Conservation (phyloP, 1,140 invertebrate species). For the Pollicipes pollicipes region DNA sequence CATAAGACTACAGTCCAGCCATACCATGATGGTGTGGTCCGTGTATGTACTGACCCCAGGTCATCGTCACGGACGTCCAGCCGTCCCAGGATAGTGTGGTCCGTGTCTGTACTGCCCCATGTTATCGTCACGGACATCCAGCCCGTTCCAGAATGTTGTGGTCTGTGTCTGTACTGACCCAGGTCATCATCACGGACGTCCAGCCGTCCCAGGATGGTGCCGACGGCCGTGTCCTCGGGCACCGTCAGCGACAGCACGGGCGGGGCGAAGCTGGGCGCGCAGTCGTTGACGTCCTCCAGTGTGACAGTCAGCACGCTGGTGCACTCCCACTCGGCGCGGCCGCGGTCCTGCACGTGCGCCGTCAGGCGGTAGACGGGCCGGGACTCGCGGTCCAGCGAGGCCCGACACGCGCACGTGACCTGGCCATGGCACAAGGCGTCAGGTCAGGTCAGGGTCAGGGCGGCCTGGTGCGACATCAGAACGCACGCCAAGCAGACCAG, state of each 20-base stretch:
- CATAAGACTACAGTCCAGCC: too few species aligned
- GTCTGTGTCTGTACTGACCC: slow-evolving; percentile 1
- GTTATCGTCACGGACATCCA: too few species aligned
- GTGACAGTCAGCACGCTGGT: neutral
- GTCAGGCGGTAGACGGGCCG: slow-evolving; percentile 52
- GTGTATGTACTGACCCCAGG: too few species aligned
- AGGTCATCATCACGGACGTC: slow-evolving; percentile 16
- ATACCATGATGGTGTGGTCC: too few species aligned
- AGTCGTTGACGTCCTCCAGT: slow-evolving; percentile 18
- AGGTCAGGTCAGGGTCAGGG: too few species aligned
- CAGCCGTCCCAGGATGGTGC: slow-evolving; percentile 13
- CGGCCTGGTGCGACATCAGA: too few species aligned
- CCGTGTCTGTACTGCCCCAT: too few species aligned
- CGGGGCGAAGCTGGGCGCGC: slow-evolving; percentile 12
- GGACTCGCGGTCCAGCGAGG: slow-evolving; percentile 54
- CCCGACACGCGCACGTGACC: slow-evolving; percentile 31
- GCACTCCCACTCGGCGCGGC: slow-evolving; percentile 7
- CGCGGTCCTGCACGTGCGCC: slow-evolving; percentile 16
- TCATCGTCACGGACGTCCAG: too few species aligned
- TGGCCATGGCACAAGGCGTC: neutral
- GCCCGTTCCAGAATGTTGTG: too few species aligned
- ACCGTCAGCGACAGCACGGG: slow-evolving; percentile 7
- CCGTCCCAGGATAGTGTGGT: too few species aligned
- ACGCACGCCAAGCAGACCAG: too few species aligned
- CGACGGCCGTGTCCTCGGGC: slow-evolving; percentile 15